Conservation (phyloP, 64 coral and sea anemone genomes). For the Anthopleura sola region DNA sequence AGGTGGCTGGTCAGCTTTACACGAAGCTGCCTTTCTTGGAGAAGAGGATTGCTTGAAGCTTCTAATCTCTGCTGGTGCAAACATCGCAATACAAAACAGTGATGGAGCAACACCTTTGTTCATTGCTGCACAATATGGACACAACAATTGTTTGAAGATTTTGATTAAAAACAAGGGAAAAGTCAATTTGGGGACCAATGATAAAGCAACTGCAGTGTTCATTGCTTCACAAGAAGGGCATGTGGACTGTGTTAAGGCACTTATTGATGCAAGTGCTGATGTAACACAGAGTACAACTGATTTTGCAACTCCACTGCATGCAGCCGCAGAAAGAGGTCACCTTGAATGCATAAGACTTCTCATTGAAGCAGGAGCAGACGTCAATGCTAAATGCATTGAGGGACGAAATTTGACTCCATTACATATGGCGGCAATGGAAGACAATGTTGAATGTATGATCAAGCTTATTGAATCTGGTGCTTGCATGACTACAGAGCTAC, state of each 20-base stretch:
- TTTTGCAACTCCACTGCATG: slow-evolving; percentile 65
- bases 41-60: slow-evolving; percentile 12
- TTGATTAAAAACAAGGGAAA: slow-evolving; percentile 48
- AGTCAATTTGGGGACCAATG: slow-evolving; percentile 44
- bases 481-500: slow-evolving; percentile 22
- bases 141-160: slow-evolving; percentile 34
- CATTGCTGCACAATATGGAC: slow-evolving; percentile 71
- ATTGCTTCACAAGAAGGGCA: slow-evolving; percentile 85
- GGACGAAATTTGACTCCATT: slow-evolving; percentile 54
- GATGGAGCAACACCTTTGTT: slow-evolving; percentile 76
- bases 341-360: slow-evolving; percentile 40
- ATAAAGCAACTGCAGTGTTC: slow-evolving; percentile 65
- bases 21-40: slow-evolving; percentile 76
- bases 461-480: slow-evolving; percentile 32
- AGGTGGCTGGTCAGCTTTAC: slow-evolving; percentile 76
- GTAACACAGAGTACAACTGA: slow-evolving; percentile 36
- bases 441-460: slow-evolving; percentile 55
- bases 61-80: slow-evolving; percentile 35
- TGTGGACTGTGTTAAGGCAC: slow-evolving; percentile 32
- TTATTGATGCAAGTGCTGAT: slow-evolving; percentile 60
- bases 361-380: slow-evolving; percentile 39
- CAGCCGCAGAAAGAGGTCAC: slow-evolving; percentile 61
- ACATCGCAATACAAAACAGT: slow-evolving; percentile 57
- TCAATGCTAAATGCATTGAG: slow-evolving; percentile 25
- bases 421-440: slow-evolving; percentile 54